Evolutionary conservation across 2,797 vertebrate genomes (phyloP), one percentile per base, ranked within the genome.

Genomic region (Gorsachius magnificus): DNA sequence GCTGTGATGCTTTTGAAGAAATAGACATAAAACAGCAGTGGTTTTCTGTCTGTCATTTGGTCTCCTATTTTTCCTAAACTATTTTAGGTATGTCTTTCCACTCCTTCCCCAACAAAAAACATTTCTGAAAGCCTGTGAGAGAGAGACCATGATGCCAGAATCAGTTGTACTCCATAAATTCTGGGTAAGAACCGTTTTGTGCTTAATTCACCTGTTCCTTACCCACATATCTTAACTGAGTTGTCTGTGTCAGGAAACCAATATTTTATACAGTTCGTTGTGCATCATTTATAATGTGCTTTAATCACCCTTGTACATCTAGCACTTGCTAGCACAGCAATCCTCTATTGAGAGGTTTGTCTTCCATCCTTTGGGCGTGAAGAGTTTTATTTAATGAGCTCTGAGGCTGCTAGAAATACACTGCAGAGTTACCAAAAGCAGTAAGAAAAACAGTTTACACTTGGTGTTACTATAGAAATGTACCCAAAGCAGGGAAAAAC

Each of bases 201-300:
- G 28, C 12, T 82, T 94, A 83, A 83, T 91, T 90, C 29, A 29
- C n/a, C 38, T 31, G 16, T 69, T 90, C 70, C 51, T 85, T 72
- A 66, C 51, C 71, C 21, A 63, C 33, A 76, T 10, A 12, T 93
- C 48, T 92, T 85, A 95, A 87, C n/a, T 79, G 26, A 92, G 29
- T 81, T 66, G 50, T 75, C 56, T 87, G 8, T 79, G 61, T 82
- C 71, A 92, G 58, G 38, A 95, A 95, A 95, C 89, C 87, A 94
- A 29, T 90, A 77, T 53, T 90, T 89, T 86, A 69, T 74, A 48
- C 24, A 84, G 63, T 92, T 93, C 16, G 38, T 28, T 91, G 36
- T 82, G 36, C n/a, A 79, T 82, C 54, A 82, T 11, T 89, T 86
- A 68, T 36, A 64, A 87, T 43, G 36, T 87, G n/a, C 28, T 93